Base-by-base conservation (phyloP, 53 echinoderm and acorn worm genomes). In the Antedon mediterranea region DNA sequence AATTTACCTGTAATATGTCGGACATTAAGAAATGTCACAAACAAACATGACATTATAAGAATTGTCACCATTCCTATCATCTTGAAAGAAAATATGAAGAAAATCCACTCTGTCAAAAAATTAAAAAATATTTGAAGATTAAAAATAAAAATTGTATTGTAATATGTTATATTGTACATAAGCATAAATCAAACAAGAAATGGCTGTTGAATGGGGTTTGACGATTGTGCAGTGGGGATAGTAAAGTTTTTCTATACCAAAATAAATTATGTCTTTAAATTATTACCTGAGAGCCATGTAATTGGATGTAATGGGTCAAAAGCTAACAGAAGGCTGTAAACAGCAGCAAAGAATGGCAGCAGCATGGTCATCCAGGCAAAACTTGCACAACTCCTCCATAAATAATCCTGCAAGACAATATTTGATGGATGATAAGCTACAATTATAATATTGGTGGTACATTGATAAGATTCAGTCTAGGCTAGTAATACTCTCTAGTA, bases 351-450 rank as follows among this genome's bases (percentile, higher is more conserved):
- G 3, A 78, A 82, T 27, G 91, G 91, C 20, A 89, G 79, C 3
- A 94, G 75, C 0, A 94, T 82, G 70, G 85, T 29, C 8, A 86
- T 86, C 91, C 94, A 94, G 14, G 85, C 89, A 34, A 94, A 34
- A 80, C 94, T 94, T 26, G 94, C 94, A 31, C 85, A 85, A 73
- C 84, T 91, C 74, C 89, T 82, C 94, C 94, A 94, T 29, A 78
- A 80, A 77, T 83, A 86, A 73, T 91, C 94, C 94, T 94, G 72
- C 9, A 73, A 32, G 34, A 28, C 30, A 41, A 37, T 37, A 37
- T 6, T 37, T 4, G 4, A 37, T 6, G 11, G 11, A 37, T 6
- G 4, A 37, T 37, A 37, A 37, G 11, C 11, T n/a, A n/a, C n/a
- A n/a, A n/a, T n/a, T n/a, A n/a, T n/a, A n/a, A n/a, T n/a, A n/a